Evolutionary conservation across 2,888 invertebrate genomes (phyloP).

Genomic region (Charanyca ferruginea): DNA sequence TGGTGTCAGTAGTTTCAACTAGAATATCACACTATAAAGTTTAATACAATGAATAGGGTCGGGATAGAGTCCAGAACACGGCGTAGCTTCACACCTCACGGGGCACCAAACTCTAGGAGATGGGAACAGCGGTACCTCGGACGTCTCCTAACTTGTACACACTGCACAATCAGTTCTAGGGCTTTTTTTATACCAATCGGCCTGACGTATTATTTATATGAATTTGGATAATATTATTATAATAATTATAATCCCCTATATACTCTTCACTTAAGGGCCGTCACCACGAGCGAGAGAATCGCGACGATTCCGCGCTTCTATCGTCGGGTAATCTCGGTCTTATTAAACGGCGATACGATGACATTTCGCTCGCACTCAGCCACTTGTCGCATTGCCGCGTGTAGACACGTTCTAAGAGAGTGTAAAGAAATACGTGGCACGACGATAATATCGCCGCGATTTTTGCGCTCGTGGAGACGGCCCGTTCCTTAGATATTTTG

Average conservation of each 20-base stretch:
- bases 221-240: constrained; percentile 27
- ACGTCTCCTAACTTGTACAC: constrained; percentile 13
- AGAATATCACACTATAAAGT: constrained; percentile 24
- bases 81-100: constrained; percentile 29
- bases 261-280: constrained; percentile 24
- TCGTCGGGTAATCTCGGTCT: no score
- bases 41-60: constrained; percentile 20
- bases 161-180: not conserved
- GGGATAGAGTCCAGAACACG: constrained; percentile 22
- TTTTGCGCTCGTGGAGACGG: no score
- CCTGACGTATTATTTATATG: constrained; percentile 13
- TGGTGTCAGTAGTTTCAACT: constrained; percentile 36
- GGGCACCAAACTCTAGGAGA: constrained; percentile 37
- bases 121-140: constrained; percentile 31
- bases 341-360: no score
- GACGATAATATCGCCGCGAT: no score
- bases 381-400: no score
- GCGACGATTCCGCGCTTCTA: no score
- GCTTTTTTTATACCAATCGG: constrained; percentile 8
- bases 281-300: no score
- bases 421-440: no score
- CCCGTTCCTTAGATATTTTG: constrained; percentile 22
- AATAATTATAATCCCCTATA: constrained; percentile 17
- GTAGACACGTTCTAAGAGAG: no score
- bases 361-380: no score